Evolutionary conservation across 2,797 vertebrate species (phyloP), one percentile per base, ranked within the genome.

Genomic region (Pantherophis vulpinus): DNA sequence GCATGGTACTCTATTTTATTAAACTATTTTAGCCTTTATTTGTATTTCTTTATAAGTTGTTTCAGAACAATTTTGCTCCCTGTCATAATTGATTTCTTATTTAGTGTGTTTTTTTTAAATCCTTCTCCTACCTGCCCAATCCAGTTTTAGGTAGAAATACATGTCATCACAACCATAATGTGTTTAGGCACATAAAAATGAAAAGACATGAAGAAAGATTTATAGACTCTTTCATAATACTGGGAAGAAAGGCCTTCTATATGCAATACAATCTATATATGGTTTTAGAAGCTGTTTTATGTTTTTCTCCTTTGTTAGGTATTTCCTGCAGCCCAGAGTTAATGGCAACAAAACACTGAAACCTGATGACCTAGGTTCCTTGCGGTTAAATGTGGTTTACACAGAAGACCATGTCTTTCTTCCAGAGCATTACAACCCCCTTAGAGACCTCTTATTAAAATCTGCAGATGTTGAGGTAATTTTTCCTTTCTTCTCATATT

Each of bases 381-480:
- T 99, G 95, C 98, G 99, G 94, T 96, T 99, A 94, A 99, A 99
- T 94, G 99, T 99, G 74, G 98, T 99, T 97, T 99, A 99, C 98
- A 99, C 99, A 0, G 99, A 99, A 95, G 99, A 99, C 97, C 99
- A 99, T 20, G 99, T 99, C 95, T 99, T 99, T 97, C 98, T 98
- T 90, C 98, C 99, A 0, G 98, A 99, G 88, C 98, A 98, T 97
- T 99, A 99, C 96, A 98, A 97, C 63, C 98, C 98, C 0, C 98
- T 99, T 95, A 97, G 99, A 96, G 99, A 99, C 9, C 98, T 99
- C 91, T 97, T 99, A 95, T 96, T 99, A 95, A 98, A 98, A 95
- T 99, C 99, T 13, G 98, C 99, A 5, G 98, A 98, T 23, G 98
- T 98, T 7, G 98, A 99, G 99, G 99, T 99, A 96, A 97, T 94